Conservation (phyloP, 2,113 vertebrate genomes). For the Cryptomyrus ogoouensis region DNA sequence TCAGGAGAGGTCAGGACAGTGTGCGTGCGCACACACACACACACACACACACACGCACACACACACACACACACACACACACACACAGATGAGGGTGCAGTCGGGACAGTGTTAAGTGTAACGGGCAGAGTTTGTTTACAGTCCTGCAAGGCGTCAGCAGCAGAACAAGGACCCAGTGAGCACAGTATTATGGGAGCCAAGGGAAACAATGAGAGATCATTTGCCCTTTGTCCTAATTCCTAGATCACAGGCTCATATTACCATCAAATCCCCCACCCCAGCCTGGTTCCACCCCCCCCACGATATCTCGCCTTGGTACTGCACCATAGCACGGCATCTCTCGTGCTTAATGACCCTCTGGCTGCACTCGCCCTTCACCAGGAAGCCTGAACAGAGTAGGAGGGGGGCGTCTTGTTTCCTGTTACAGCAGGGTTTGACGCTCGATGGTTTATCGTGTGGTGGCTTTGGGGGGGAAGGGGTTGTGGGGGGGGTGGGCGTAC, state of each 20-base stretch:
- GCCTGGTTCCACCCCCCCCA: not conserved
- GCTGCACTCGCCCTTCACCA: not conserved
- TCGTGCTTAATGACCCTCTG: not conserved
- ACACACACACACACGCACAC: not conserved
- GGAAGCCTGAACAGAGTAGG: not conserved
- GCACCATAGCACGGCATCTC: not conserved
- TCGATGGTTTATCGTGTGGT: too few species aligned
- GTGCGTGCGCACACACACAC: not conserved
- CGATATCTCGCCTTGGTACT: not conserved
- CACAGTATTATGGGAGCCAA: not conserved
- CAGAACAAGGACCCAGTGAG: not conserved
- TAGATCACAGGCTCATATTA: constrained; percentile 8
- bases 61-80: not conserved
- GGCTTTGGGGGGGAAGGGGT: not conserved
- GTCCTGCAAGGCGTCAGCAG: not conserved
- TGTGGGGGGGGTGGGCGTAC: not conserved
- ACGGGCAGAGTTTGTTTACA: not conserved
- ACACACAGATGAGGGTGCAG: not conserved
- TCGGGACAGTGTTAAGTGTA: not conserved
- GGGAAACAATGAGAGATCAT: not conserved
- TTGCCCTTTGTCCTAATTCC: not conserved
- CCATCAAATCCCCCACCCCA: not conserved
- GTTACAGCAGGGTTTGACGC: too few species aligned
- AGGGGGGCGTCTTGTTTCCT: too few species aligned
- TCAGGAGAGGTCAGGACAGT: constrained; percentile 2